These are phyloP conservation scores for Chionis minor DNA, from an alignment of 2,113 vertebrate genomes.

Conservation along the genomic window DNA sequence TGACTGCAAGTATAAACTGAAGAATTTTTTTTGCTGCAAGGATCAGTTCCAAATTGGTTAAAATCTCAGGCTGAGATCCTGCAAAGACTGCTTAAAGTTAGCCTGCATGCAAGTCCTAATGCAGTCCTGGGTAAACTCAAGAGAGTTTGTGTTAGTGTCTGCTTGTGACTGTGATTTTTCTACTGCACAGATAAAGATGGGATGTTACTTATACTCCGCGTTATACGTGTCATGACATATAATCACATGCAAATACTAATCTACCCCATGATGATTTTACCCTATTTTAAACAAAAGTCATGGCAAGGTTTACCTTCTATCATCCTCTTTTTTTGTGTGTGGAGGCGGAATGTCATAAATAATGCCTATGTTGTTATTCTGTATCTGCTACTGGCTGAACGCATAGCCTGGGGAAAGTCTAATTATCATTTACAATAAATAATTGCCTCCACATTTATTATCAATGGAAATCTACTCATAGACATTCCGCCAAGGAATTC, in stretches of 20 bases:
- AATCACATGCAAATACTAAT: not conserved
- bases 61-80: not conserved
- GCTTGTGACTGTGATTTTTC: not conserved
- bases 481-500: conserved; percentile 27
- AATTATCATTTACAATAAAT: conserved; percentile 58
- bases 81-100: not conserved
- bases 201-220: not conserved
- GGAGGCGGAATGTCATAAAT: not conserved
- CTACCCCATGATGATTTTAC: not conserved
- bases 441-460: conserved; percentile 58
- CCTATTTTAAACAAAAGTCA: not conserved
- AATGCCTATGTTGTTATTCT: not conserved
- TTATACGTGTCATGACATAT: not conserved
- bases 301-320: not conserved
- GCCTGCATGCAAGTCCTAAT: not conserved
- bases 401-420: conserved; percentile 28
- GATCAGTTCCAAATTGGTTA: conserved; percentile 22
- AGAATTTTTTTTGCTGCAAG: not conserved
- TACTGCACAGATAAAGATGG: not conserved
- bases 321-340: not conserved
- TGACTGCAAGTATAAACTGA: conserved; percentile 20
- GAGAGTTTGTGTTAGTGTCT: not conserved
- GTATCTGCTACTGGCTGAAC: not conserved
- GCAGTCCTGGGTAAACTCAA: not conserved
- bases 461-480: conserved; percentile 42